These are phyloP conservation scores for Chesias legatella DNA, from an alignment of 2,888 invertebrate species.

Conservation along the genomic window DNA sequence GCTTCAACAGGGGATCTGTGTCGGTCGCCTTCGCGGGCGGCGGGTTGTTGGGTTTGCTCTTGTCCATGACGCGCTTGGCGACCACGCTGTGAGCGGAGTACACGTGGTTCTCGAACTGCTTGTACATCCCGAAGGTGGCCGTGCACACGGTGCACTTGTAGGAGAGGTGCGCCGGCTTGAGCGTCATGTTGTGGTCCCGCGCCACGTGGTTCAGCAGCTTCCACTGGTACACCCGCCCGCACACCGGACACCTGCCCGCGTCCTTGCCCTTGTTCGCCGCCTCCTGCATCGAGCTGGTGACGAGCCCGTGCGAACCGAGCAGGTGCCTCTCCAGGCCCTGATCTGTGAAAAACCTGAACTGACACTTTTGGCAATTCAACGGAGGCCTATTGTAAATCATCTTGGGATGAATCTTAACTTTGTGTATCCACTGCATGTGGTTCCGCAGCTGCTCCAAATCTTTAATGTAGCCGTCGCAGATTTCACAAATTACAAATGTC, in stretches of 20 bases:
- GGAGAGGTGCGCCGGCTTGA: slow-evolving; percentile 95
- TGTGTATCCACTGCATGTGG: slow-evolving; percentile 99
- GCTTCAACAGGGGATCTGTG: slow-evolving; percentile 86
- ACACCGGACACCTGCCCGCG: slow-evolving; percentile 96
- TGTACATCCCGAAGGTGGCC: slow-evolving; percentile 97
- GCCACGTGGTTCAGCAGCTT: slow-evolving; percentile 95
- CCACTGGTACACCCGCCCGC: slow-evolving; percentile 91
- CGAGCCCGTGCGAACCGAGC: slow-evolving; percentile 95
- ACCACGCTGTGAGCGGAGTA: slow-evolving; percentile 96
- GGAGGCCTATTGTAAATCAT: slow-evolving; percentile 97
- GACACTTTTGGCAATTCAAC: slow-evolving; percentile 97
- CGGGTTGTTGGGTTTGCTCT: slow-evolving; percentile 60
- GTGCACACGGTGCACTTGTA: slow-evolving; percentile 98
- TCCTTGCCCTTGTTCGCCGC: slow-evolving; percentile 97
- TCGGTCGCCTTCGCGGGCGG: slow-evolving; percentile 53
- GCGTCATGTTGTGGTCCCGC: slow-evolving; percentile 94
- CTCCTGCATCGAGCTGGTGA: slow-evolving; percentile 97
- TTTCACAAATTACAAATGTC: slow-evolving; percentile 97
- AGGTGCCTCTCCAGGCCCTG: slow-evolving; percentile 97
- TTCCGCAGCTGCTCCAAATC: slow-evolving; percentile 96
- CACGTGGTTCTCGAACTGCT: slow-evolving; percentile 96
- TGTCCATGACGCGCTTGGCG: slow-evolving; percentile 92
- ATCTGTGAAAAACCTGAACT: slow-evolving; percentile 97
- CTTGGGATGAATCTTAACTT: slow-evolving; percentile 97
- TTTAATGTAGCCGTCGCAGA: slow-evolving; percentile 98